Evolutionary conservation across 92 coral and sea anemone genomes (phyloP).

Genomic region (Umimayanthus kanabou): DNA sequence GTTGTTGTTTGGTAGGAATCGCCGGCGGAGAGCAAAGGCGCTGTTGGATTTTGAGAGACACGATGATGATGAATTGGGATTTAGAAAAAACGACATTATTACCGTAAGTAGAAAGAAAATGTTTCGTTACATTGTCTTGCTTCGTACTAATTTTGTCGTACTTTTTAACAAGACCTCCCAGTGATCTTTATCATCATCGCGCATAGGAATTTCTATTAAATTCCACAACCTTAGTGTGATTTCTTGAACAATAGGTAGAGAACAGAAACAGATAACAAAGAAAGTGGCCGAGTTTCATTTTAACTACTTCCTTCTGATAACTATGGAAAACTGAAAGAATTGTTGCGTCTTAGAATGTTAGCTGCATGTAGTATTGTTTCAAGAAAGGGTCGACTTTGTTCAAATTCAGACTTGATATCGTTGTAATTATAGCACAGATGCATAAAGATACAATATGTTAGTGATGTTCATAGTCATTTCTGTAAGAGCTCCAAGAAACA

Average conservation of each 20-base stretch:
- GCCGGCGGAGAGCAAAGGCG: constrained; percentile 95
- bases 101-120: constrained; percentile 61
- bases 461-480: too few relatives aligned
- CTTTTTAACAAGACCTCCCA: neutral
- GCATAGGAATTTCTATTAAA: too few relatives aligned
- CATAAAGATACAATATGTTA: too few relatives aligned
- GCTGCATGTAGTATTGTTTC: neutral
- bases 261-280: too few relatives aligned
- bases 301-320: neutral
- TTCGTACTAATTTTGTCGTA: neutral
- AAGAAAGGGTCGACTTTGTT: neutral
- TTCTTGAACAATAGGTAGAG: too few relatives aligned
- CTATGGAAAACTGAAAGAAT: neutral
- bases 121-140: too few relatives aligned
- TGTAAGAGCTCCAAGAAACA: too few relatives aligned
- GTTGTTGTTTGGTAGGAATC: constrained; percentile 60
- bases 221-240: too few relatives aligned
- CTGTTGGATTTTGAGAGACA: constrained; percentile 96
- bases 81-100: constrained; percentile 92
- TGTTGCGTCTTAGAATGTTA: neutral
- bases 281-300: too few relatives aligned
- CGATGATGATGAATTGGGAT: constrained; percentile 97
- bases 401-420: too few relatives aligned
- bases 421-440: too few relatives aligned
- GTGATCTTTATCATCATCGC: neutral